Conservation (phyloP, 2,888 invertebrate genomes). For the Neria commutata region DNA sequence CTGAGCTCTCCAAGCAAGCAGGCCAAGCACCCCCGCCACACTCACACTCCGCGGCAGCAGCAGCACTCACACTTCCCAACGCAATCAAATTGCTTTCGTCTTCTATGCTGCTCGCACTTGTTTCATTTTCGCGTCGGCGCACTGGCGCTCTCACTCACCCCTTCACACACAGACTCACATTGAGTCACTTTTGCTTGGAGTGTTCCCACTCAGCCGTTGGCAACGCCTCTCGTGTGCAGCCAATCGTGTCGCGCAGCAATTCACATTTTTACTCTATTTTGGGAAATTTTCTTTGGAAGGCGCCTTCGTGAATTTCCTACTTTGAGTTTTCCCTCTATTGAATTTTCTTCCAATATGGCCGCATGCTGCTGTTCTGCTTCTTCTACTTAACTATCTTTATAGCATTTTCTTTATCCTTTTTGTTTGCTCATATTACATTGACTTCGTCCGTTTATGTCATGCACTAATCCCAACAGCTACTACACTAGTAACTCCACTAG, state of each 20-base stretch:
- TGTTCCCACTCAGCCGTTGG: background rate
- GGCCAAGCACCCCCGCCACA: conserved; percentile 31
- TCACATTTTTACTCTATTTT: conserved; percentile 23
- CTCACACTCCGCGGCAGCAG: conserved; percentile 26
- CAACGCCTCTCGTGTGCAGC: conserved; percentile 39
- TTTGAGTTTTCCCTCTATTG: background rate
- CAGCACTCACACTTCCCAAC: conserved; percentile 25
- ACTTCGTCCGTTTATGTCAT: conserved; percentile 21
- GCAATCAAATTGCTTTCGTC: background rate
- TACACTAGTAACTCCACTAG: background rate
- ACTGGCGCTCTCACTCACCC: conserved; percentile 5
- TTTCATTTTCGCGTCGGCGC: conserved; percentile 29
- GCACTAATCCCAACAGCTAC: conserved; percentile 4
- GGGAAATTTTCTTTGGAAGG: conserved; percentile 7
- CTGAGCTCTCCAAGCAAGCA: conserved; percentile 25
- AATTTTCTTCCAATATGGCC: conserved; percentile 38
- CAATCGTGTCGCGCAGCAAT: conserved; percentile 25
- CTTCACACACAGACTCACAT: too few relatives aligned
- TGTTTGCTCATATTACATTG: conserved; percentile 39
- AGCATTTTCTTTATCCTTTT: conserved; percentile 17
- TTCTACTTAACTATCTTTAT: conserved; percentile 14
- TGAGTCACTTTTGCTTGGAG: background rate
- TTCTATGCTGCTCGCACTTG: background rate
- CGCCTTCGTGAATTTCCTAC: background rate
- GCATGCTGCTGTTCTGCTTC: conserved; percentile 13